A percentile compares a stretch with the other conserved stretches of the same genome.
Evolutionary conservation across 2,113 vertebrate genomes (phyloP).

Genomic region (Xerus inauris): DNA sequence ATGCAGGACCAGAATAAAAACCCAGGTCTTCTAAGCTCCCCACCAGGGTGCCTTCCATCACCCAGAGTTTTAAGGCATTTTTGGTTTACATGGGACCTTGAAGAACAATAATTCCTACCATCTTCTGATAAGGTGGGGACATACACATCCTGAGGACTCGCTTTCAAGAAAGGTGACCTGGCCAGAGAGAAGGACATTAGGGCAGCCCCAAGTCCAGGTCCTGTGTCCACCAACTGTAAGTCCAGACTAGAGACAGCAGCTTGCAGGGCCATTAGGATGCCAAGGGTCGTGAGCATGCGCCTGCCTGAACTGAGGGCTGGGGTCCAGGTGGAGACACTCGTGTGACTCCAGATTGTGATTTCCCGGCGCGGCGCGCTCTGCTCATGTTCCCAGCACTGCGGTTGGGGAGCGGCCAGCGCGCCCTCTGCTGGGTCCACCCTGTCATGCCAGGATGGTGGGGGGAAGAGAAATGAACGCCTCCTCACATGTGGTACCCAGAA

Average conservation of each 20-base stretch:
- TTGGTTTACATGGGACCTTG: neutral
- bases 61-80: neutral
- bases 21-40: neutral
- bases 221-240: neutral
- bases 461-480: neutral
- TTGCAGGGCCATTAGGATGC: neutral
- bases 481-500: neutral
- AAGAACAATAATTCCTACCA: neutral
- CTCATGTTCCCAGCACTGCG: fast-evolving
- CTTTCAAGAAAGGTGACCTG: neutral
- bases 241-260: neutral
- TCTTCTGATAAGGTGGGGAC: neutral
- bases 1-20: neutral
- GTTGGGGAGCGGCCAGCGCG: neutral
- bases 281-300: neutral
- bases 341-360: too few species aligned
- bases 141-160: neutral
- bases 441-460: neutral
- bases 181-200: neutral
- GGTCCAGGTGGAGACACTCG: neutral
- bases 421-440: neutral
- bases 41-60: neutral
- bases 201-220: neutral
- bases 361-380: too few species aligned
- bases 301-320: neutral